Percentiles rank a stretch among this genome's conserved stretches.
Evolutionary conservation across 2,113 vertebrate species (phyloP).

Genomic region (Tychaedon coryphoeus): DNA sequence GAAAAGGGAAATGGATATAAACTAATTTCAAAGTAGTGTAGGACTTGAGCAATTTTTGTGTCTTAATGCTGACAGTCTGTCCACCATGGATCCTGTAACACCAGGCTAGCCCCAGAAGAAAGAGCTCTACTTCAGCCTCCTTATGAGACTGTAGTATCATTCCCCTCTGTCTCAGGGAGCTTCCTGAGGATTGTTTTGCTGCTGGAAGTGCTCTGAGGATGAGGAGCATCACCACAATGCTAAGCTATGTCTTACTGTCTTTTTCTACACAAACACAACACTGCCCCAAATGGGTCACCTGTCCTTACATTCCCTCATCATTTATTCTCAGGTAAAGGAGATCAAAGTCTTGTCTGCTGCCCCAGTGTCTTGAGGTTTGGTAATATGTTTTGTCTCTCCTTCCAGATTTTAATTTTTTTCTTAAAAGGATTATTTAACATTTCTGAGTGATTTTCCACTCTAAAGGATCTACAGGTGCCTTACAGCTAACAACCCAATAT

Average conservation of each 20-base stretch:
- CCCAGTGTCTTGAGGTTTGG: background rate
- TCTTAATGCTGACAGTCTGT: background rate
- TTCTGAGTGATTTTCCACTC: background rate
- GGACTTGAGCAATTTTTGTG: background rate
- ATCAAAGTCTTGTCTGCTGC: background rate
- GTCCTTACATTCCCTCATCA: background rate
- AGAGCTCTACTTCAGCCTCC: background rate
- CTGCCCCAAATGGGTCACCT: background rate
- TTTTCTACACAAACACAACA: background rate
- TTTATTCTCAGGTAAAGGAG: background rate
- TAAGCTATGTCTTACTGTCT: background rate
- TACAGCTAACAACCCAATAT: background rate
- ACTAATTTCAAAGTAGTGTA: background rate
- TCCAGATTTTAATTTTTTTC: background rate
- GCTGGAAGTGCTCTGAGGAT: background rate
- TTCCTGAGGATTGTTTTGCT: background rate
- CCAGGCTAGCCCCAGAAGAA: background rate
- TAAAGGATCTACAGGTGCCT: background rate
- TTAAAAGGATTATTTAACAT: background rate
- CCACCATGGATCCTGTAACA: background rate
- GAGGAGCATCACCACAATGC: background rate
- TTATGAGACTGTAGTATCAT: background rate
- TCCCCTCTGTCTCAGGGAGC: background rate
- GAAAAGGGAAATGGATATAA: background rate
- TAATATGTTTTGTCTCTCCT: background rate